Conservation (phyloP, 2,888 invertebrate genomes). For the Mimas tiliae region DNA sequence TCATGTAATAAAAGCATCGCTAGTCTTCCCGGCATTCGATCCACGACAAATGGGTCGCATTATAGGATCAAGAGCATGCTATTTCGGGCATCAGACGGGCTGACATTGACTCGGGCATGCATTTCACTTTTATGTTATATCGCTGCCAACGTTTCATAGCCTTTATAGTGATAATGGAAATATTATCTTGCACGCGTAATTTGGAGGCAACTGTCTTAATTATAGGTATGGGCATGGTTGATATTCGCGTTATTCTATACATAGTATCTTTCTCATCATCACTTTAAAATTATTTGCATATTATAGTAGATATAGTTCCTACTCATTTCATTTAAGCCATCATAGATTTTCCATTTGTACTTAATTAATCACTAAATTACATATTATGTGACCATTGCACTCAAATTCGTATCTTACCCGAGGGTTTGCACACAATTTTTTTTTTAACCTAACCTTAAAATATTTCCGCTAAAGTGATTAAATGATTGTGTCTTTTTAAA, state of each 20-base stretch:
- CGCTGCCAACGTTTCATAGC: constrained; percentile 15
- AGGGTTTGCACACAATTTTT: no score
- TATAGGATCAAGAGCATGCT: constrained; percentile 63
- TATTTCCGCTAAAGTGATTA: no score
- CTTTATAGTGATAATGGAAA: constrained; percentile 10
- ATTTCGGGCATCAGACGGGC: constrained; percentile 52
- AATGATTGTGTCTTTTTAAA: no score
- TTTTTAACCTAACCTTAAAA: no score
- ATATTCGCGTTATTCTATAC: background rate
- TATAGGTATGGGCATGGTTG: background rate
- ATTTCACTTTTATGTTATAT: constrained; percentile 16
- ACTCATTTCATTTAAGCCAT: no score
- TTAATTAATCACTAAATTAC: no score
- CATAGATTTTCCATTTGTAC: no score
- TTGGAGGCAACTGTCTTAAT: background rate
- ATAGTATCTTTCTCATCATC: no score
- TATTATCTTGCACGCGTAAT: background rate
- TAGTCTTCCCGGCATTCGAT: constrained; percentile 21
- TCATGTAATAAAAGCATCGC: background rate
- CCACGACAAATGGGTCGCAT: constrained; percentile 52
- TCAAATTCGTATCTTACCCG: no score
- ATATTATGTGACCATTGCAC: no score
- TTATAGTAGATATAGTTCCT: no score
- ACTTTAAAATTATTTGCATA: no score
- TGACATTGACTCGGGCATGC: constrained; percentile 49